Evolutionary conservation across 2,888 invertebrate species (phyloP).

Genomic region (Dorcus hopei): DNA sequence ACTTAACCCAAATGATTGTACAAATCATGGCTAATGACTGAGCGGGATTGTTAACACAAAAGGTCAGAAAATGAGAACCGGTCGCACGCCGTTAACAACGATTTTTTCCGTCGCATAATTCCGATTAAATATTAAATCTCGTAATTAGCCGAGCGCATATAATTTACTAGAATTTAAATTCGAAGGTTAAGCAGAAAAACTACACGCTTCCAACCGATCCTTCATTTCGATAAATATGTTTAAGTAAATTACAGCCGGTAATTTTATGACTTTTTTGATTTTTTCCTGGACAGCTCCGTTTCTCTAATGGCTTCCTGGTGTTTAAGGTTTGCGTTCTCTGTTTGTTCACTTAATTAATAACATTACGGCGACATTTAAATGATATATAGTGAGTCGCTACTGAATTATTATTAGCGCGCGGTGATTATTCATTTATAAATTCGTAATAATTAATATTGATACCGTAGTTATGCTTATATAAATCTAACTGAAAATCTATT

Average conservation of each 20-base stretch:
- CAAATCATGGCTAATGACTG: not conserved
- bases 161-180: not conserved
- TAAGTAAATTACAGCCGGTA: not conserved
- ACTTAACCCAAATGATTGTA: constrained; percentile 7
- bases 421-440: constrained; percentile 27
- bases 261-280: too few species aligned
- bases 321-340: too few species aligned
- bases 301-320: too few species aligned
- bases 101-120: not conserved
- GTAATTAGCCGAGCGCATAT: not conserved
- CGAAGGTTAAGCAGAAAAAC: not conserved
- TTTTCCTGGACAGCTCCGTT: too few species aligned
- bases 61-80: not conserved
- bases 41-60: not conserved
- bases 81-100: not conserved
- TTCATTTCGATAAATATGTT: not conserved
- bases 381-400: constrained; percentile 19
- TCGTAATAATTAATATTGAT: constrained; percentile 32
- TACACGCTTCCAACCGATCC: not conserved
- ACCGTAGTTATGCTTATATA: constrained; percentile 22
- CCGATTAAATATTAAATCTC: not conserved
- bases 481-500: constrained; percentile 29
- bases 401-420: constrained; percentile 12
- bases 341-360: not conserved
- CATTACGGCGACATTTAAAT: constrained; percentile 18